Evolutionary conservation across 1,140 invertebrate species (phyloP).

Genomic region (Drosophila truncata): DNA sequence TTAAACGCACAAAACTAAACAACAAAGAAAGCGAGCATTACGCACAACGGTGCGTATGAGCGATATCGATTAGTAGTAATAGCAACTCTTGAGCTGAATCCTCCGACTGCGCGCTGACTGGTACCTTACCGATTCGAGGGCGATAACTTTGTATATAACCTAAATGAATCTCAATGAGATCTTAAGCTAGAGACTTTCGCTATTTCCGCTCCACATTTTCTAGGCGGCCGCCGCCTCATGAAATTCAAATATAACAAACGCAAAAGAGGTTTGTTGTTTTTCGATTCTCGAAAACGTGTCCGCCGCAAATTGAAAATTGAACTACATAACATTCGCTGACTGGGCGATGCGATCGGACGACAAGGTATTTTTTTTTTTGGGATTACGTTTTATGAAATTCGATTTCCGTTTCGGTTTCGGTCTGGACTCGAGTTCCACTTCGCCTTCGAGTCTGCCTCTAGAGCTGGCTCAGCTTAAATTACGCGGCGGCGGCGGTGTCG

Average conservation of each 20-base stretch:
- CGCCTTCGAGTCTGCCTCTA: slow-evolving; percentile 1
- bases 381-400: slow-evolving; percentile 36
- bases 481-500: slow-evolving; percentile 11
- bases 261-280: slow-evolving; percentile 1
- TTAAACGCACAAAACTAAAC: slow-evolving; percentile 12
- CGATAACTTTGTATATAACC: slow-evolving; percentile 26
- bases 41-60: slow-evolving; percentile 76
- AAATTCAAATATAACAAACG: slow-evolving; percentile 35
- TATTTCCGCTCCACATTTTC: slow-evolving; percentile 50
- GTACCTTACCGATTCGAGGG: slow-evolving; percentile 57
- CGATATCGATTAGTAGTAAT: slow-evolving; percentile 62
- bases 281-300: slow-evolving; percentile 23
- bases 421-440: slow-evolving; percentile 6
- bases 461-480: slow-evolving; percentile 36
- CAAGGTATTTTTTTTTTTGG: slow-evolving; percentile 27
- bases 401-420: slow-evolving; percentile 15
- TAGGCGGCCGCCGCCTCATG: slow-evolving; percentile 13
- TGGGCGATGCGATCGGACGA: slow-evolving; percentile 14
- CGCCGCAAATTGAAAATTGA: slow-evolving; percentile 28
- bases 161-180: slow-evolving; percentile 36
- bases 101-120: slow-evolving; percentile 5
- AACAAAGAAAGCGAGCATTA: slow-evolving; percentile 33
- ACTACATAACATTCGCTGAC: slow-evolving; percentile 25
- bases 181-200: slow-evolving; percentile 10
- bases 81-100: slow-evolving; percentile 8